Evolutionary conservation across 2,113 vertebrate species (phyloP), one percentile per base, ranked within the genome.

Genomic region (Erythrocercus mccallii): DNA sequence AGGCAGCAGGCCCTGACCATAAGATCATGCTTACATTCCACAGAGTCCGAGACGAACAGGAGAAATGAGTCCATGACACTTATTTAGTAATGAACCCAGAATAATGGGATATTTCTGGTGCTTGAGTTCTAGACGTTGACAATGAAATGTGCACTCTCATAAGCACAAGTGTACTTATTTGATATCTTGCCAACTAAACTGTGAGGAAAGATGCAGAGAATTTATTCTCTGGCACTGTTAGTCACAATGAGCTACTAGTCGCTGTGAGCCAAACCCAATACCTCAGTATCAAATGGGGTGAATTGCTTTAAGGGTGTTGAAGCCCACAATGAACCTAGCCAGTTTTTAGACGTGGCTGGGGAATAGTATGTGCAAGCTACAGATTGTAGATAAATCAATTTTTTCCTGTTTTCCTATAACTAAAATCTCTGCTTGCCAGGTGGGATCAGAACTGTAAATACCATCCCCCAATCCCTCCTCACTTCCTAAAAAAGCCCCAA

Each of bases 1-100:
- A 88, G 94, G 69, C 93, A 96, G 81, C 42, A 82, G 95, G 92
- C 81, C 53, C 42, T 77, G 91, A 95, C 93, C 81, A n/a, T 62
- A 91, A 90, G 86, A 82, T 90, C 83, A 58, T 62, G 85, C 82
- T 92, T 84, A 77, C 92, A 95, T 97, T 97, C 96, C 93, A 95
- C 38, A 76, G 84, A 51, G n/a, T 80, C 85, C 1, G 3, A 93
- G 58, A 72, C 2, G 5, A 95, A 76, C 44, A 8, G 82, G 71
- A 74, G 86, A 83, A 88, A 74, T 50, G 70, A 92, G 83, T 86
- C 58, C 31, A 2, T 85, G 74, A 79, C 73, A 96, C 88, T 73
- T 80, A 88, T 92, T 95, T 92, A 86, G 73, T 88, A 81, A 56
- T 9, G 57, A 58, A 51, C 64, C 40, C 31, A 70, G 69, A 93